A percentile compares a stretch with the other conserved stretches of the same genome.
These are phyloP conservation scores for Apostichopus californicus DNA, from an alignment of 35 echinoderm and acorn worm genomes.

Conservation along the genomic window DNA sequence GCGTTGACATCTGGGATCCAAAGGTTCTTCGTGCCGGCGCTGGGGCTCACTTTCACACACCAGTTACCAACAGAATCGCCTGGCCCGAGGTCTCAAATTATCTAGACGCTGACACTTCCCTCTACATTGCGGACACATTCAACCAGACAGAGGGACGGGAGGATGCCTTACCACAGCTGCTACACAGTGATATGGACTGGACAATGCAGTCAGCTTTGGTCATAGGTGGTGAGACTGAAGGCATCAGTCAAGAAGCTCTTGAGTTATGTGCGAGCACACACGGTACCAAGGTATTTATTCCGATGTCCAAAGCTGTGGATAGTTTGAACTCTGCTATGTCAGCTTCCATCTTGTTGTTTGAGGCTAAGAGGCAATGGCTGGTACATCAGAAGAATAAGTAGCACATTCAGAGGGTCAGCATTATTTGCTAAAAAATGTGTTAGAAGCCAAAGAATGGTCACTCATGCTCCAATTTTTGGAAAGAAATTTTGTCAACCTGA, in stretches of 20 bases:
- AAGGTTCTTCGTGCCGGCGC: constrained; percentile 88
- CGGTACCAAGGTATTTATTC: constrained; percentile 70
- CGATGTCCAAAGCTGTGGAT: constrained; percentile 72
- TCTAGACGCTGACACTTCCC: constrained; percentile 38
- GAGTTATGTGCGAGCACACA: constrained; percentile 62
- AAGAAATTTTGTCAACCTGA: too few species aligned
- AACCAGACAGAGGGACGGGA: neutral
- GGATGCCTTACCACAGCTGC: neutral
- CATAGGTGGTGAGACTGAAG: constrained; percentile 95
- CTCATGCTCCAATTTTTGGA: too few species aligned
- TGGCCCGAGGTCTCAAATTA: constrained; percentile 69
- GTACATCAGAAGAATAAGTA: neutral
- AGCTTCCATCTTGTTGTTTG: constrained; percentile 83
- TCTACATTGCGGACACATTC: constrained; percentile 72
- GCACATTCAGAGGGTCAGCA: too few species aligned
- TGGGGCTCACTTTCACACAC: constrained; percentile 84
- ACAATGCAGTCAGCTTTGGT: constrained; percentile 62
- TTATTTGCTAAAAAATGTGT: too few species aligned
- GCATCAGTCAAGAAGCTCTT: constrained; percentile 71
- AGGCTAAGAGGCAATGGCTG: constrained; percentile 80
- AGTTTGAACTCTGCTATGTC: constrained; percentile 88
- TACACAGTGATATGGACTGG: constrained; percentile 76
- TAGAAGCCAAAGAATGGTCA: too few species aligned
- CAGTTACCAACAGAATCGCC: constrained; percentile 62
- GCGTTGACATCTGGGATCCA: constrained; percentile 96